Evolutionary conservation across 2,113 vertebrate genomes (phyloP), one percentile per base, ranked within the genome.

Genomic region (Gasterosteus nipponicus): DNA sequence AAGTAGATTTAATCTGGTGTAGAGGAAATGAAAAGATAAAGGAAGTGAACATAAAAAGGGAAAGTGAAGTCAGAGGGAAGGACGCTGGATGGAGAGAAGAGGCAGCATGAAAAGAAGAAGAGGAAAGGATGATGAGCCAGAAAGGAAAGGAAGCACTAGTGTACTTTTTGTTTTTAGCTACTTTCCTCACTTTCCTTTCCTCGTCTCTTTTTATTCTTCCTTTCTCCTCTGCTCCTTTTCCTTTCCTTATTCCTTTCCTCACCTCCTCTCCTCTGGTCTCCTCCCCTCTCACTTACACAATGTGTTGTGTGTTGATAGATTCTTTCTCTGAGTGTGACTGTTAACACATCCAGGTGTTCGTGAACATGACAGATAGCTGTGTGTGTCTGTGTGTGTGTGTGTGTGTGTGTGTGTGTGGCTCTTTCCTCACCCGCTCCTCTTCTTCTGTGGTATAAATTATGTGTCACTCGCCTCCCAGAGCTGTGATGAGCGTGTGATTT

Each of bases 401-500:
- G 29, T 74, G 39, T 54, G 44, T 60, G 54, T 31, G 63, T 39
- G 38, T 31, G 56, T 60, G 35, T 44, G 54, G 14, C 44, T 42
- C 58, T 35, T 0, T 62, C 65, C 47, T 29, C 56, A 16, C 72
- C 41, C 12, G 6, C 77, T 61, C 22, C 58, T 73, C 86, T 85
- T 87, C 83, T 83, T 83, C 77, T 75, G 57, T 80, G 68, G 73
- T 83, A 68, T 75, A 78, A 81, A 86, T 81, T 16, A 75, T 44
- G 62, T 75, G 72, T 85, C 78, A 78, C 65, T 58, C 51, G 38
- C 69, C 68, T 77, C 73, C 73, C 62, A 14, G 78, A 78, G 68
- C 81, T 76, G 78, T 79, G 86, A 85, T 83, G 70, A 78, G 67
- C 49, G 19, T 77, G 74, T 74, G 38, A 87, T 86, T 85, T 86